Percentiles rank a stretch among this genome's conserved stretches.
Conservation (phyloP, 2,888 invertebrate genomes). For the Rhagonycha lutea region DNA sequence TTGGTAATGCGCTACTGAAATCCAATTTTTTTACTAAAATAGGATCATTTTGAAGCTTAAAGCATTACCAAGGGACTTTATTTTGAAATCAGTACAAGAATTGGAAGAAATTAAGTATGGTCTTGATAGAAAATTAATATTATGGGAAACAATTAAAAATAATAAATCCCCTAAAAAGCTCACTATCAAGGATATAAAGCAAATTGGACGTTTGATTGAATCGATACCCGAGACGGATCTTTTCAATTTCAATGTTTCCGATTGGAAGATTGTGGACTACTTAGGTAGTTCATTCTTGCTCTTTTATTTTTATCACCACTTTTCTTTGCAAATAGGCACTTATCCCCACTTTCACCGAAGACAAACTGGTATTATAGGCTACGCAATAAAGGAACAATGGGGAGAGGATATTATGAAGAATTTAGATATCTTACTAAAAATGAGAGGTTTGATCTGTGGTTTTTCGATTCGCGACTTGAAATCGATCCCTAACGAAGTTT, state of each 20-base stretch:
- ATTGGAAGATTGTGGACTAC: constrained; percentile 32
- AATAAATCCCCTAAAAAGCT: constrained; percentile 15
- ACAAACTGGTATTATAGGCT: constrained; percentile 33
- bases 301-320: background rate
- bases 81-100: constrained; percentile 19
- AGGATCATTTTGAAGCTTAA: background rate
- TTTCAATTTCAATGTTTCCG: constrained; percentile 29
- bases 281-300: constrained; percentile 22
- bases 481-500: constrained; percentile 12
- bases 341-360: constrained; percentile 22
- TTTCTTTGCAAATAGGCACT: constrained; percentile 20
- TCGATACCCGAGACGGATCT: constrained; percentile 37
- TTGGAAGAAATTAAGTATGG: constrained; percentile 23
- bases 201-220: constrained; percentile 20
- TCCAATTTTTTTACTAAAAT: background rate
- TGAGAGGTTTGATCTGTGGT: constrained; percentile 37
- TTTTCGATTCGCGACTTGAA: constrained; percentile 28
- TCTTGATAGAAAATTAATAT: constrained; percentile 22
- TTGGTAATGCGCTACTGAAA: background rate
- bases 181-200: constrained; percentile 15
- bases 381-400: constrained; percentile 26
- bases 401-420: constrained; percentile 15
- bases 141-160: constrained; percentile 35
- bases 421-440: constrained; percentile 17
- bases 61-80: constrained; percentile 15